Evolutionary conservation across 2,888 invertebrate genomes (phyloP), one percentile per base, ranked within the genome.

Genomic region (Panopea generosa): DNA sequence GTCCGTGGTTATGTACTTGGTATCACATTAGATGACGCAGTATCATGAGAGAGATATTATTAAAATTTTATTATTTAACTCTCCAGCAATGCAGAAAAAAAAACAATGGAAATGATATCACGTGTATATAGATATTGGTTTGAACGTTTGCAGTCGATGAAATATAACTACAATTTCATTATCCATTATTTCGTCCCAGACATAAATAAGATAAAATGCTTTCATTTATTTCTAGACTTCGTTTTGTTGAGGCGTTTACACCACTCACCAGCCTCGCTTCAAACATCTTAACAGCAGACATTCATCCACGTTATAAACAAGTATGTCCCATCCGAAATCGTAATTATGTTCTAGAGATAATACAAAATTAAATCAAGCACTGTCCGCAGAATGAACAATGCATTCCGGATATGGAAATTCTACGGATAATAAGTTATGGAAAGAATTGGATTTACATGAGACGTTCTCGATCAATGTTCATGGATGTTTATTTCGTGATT

Each of bases 271-370:
- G 9, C 7, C 18, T 27, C 29, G 11, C 33, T 29, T 55, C 33
- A 55, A 55, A 55, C 62, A 50, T 50, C 50, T 16, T 14, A 27
- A 40, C 38, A 40, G 50, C 50, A 26, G 57, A 40, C 62, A 78
- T 78, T 69, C 59, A 74, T 78, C 74, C 70, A 50, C n/a, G 67
- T 74, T 78, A 71, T 71, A 77, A 74, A 59, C 33, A 67, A 62
- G 66, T 47, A 40, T 52, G 27, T 52, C 33, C 29, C 60, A 27
- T 63, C 18, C 62, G 59, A 45, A 45, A 61, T 40, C 26, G 69
- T 68, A 79, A 75, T 79, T 75, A 75, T 66, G 61, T 53, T 63
- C 56, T n/a, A 55, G 52, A 63, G 75, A 79, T 72, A 65, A 75
- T 67, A 79, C 68, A 69, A 75, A 56, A 68, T 65, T 68, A 63